Evolutionary conservation across 2,888 invertebrate species (phyloP).

Genomic region (Melinaea menophilus): DNA sequence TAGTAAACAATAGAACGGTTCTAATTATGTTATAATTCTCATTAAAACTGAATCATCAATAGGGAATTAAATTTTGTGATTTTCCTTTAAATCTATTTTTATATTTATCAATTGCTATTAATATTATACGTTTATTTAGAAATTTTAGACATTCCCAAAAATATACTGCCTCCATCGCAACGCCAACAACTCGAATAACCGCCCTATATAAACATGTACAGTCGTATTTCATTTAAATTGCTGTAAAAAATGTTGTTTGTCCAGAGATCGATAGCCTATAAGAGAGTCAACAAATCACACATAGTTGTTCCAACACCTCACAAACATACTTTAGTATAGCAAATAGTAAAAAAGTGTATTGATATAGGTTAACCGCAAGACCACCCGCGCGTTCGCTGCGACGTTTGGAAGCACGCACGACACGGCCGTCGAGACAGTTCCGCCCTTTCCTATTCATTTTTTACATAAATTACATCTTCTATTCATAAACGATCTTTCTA

Average conservation of each 20-base stretch:
- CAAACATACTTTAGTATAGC: slow-evolving; percentile 70
- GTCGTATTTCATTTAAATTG: slow-evolving; percentile 27
- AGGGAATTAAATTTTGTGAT: slow-evolving; percentile 14
- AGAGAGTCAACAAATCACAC: slow-evolving; percentile 67
- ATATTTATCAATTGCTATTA: not conserved
- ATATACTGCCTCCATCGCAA: slow-evolving; percentile 4
- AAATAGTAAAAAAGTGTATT: slow-evolving; percentile 67
- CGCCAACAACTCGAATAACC: slow-evolving; percentile 37
- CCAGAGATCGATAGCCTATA: slow-evolving; percentile 58
- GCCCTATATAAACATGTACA: slow-evolving; percentile 21
- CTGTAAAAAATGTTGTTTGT: slow-evolving; percentile 26
- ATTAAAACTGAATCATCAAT: slow-evolving; percentile 20
- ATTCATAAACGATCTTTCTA: slow-evolving; percentile 42
- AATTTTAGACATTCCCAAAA: slow-evolving; percentile 13
- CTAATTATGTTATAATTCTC: slow-evolving; percentile 14
- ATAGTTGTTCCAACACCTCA: slow-evolving; percentile 63
- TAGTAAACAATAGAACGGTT: slow-evolving; percentile 15
- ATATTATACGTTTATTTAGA: not conserved
- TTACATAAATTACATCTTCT: slow-evolving; percentile 70
- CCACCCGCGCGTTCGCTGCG: slow-evolving; percentile 67
- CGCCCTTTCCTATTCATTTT: slow-evolving; percentile 60
- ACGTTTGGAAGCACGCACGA: slow-evolving; percentile 60
- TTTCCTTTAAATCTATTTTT: slow-evolving; percentile 15
- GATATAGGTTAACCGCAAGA: slow-evolving; percentile 39
- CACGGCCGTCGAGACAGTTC: slow-evolving; percentile 57